These are phyloP conservation scores for Potamilus streckersoni DNA, from an alignment of 1,140 invertebrate species.

Conservation along the genomic window DNA sequence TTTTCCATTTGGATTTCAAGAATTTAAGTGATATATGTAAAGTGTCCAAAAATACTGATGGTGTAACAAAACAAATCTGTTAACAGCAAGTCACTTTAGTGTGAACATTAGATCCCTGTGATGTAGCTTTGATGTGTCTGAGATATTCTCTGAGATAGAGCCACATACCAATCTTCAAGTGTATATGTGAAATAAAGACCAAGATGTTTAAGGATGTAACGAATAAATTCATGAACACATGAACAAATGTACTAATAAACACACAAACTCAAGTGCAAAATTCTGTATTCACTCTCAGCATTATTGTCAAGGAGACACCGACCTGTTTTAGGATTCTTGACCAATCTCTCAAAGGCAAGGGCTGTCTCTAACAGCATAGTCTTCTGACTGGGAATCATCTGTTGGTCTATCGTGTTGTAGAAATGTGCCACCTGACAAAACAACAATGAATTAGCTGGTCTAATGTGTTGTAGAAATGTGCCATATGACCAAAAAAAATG, in stretches of 20 bases:
- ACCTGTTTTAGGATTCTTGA: conserved; percentile 85
- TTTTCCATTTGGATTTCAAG: too few species aligned
- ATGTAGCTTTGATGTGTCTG: background rate
- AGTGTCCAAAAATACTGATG: too few species aligned
- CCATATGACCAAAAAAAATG: conserved; percentile 31
- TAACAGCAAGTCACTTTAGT: background rate
- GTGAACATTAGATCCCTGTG: background rate
- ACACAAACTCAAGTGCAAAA: too few species aligned
- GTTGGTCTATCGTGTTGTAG: conserved; percentile 97
- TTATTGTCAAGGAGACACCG: conserved; percentile 2
- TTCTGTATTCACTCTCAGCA: too few species aligned
- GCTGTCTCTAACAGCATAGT: conserved; percentile 96
- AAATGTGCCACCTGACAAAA: conserved; percentile 88
- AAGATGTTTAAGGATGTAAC: too few species aligned
- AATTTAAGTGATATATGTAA: too few species aligned
- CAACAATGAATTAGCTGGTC: background rate
- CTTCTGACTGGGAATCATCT: conserved; percentile 95
- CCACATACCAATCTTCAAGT: too few species aligned
- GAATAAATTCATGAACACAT: too few species aligned
- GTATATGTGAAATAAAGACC: too few species aligned
- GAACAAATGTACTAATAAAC: too few species aligned
- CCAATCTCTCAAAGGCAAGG: conserved; percentile 86
- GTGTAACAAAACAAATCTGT: background rate
- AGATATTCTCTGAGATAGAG: background rate
- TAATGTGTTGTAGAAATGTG: background rate